These are phyloP conservation scores for Cygnus olor DNA, from an alignment of 2,797 vertebrate genomes.

Conservation along the genomic window DNA sequence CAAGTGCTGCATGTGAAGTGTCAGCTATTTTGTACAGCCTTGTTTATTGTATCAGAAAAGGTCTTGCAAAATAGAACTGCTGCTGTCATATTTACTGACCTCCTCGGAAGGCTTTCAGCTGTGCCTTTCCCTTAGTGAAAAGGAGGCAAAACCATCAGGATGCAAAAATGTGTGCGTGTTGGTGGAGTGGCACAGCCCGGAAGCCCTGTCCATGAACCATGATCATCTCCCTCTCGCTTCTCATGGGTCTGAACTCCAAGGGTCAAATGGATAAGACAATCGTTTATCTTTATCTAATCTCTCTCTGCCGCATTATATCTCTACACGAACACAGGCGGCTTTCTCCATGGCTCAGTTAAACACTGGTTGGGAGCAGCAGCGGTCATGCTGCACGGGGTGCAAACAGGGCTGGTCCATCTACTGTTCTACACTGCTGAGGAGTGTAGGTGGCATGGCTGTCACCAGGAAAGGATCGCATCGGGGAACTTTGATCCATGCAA, in stretches of 20 bases:
- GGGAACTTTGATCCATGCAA: not conserved
- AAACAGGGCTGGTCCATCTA: not conserved
- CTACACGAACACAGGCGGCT: not conserved
- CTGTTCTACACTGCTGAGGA: rapidly evolving
- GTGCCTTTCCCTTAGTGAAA: not conserved
- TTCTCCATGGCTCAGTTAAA: not conserved
- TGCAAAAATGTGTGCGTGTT: rapidly evolving
- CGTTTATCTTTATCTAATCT: not conserved
- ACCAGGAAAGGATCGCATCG: not conserved
- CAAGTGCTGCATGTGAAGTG: not conserved
- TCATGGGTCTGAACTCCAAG: not conserved
- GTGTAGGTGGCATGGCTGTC: not conserved
- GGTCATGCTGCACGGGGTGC: rapidly evolving
- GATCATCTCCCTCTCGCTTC: not conserved
- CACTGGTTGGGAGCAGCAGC: not conserved
- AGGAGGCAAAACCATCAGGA: not conserved
- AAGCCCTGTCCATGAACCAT: not conserved
- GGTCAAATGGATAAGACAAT: not conserved
- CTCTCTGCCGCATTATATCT: not conserved
- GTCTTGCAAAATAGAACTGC: not conserved
- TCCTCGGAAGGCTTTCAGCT: not conserved
- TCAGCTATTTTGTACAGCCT: not conserved
- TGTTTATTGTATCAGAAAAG: not conserved
- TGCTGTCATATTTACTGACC: not conserved
- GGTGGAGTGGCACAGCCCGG: not conserved